Evolutionary conservation across 2,113 vertebrate species (phyloP), one percentile per base, ranked within the genome.

Genomic region (Cyphomyrus discorhynchus): DNA sequence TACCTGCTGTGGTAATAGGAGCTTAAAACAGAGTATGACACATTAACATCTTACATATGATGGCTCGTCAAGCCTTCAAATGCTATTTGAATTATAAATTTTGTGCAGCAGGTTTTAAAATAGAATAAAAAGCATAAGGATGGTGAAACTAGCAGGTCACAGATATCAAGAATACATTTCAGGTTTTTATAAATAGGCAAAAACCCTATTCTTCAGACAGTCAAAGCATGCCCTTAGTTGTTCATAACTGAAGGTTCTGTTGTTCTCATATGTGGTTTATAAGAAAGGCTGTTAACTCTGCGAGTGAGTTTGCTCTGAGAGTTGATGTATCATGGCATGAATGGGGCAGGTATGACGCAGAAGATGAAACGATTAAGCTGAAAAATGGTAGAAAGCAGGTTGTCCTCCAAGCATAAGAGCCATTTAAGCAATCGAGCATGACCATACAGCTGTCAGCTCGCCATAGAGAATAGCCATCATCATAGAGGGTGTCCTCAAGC

Each of bases 401-500:
- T 80, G 74, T 80, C 74, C 74, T 80, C 31, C 35, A 42, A 80
- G 31, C 74, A 42, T 3, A 80, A 80, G 39, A 80, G 11, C 35
- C 17, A 80, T 80, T 80, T 17, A 42, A 80, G 74, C 74, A 42
- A 80, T 80, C 17, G 74, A 80, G 35, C 74, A 80, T 19, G 74
- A 42, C 74, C 11, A 39, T 39, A 7, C 74, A 42, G 74, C 31
- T 80, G 35, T 42, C 74, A 80, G 35, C 17, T 42, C 3, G 35
- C 74, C 74, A 42, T 80, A 97, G 97, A 0, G 97, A 98, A 92
- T 97, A 98, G 0, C 97, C 97, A 9, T 98, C 97, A 0, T 97
- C 96, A 42, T 98, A 98, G 15, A 97, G 97, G 0, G 97, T 98
- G 92, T 98, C 97, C 93, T 98, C 97, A 83, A 98, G 98, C 91